Conservation (phyloP, 2,888 invertebrate genomes). For the Pediacus dermestoides region DNA sequence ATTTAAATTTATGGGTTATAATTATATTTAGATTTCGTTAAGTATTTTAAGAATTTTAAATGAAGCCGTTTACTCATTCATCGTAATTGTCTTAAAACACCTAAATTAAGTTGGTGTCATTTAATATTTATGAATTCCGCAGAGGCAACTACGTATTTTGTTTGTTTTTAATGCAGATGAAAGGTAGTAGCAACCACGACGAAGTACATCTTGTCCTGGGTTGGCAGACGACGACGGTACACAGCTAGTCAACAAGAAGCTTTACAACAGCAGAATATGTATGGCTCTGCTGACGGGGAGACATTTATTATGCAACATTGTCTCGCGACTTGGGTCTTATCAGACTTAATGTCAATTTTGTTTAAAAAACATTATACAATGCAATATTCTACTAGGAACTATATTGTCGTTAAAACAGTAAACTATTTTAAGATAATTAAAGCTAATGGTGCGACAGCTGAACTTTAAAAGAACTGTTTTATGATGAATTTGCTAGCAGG, state of each 20-base stretch:
- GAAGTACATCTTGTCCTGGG: neutral
- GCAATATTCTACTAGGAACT: neutral
- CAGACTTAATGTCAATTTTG: constrained; percentile 15
- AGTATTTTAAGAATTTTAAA: no score
- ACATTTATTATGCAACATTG: constrained; percentile 18
- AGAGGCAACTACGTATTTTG: neutral
- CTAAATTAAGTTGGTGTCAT: constrained; percentile 1
- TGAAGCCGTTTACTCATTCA: no score
- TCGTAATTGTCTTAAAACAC: no score
- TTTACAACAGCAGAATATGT: constrained; percentile 12
- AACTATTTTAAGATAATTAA: no score
- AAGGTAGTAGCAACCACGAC: constrained; percentile 1
- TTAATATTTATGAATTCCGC: constrained; percentile 1
- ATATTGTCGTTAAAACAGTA: no score
- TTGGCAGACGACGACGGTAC: neutral
- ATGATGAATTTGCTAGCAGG: no score
- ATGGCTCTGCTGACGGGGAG: constrained; percentile 9
- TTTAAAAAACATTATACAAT: neutral
- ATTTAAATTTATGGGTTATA: no score
- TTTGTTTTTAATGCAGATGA: constrained; percentile 2
- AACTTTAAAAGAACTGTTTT: no score
- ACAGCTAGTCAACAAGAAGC: constrained; percentile 10
- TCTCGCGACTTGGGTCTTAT: constrained; percentile 16
- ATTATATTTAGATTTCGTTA: no score
- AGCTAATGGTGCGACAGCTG: no score